Base-by-base conservation (phyloP, 2,113 vertebrate genomes). In the Lagenorhynchus albirostris region DNA sequence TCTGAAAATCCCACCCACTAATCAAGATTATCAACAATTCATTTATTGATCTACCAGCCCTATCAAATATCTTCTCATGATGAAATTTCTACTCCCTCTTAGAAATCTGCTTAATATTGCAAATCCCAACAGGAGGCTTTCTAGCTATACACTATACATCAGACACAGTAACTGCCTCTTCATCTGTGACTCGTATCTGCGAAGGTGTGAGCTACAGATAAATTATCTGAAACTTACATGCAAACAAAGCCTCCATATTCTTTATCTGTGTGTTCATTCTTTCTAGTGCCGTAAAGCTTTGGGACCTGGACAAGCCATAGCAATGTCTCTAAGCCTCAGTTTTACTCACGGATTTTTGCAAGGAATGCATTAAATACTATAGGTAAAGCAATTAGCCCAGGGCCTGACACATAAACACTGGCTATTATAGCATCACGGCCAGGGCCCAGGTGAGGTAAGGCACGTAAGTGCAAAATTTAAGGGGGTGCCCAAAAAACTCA, bases 81-180 rank as follows among this genome's bases (percentile, higher is more conserved):
- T 62, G 53, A 91, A 77, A 85, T n/a, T 85, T 36, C 25, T 33
- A 50, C n/a, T 50, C 17, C 21, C 12, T 79, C 12, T 65, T 38
- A 70, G 33, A 26, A 83, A 47, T 25, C 36, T 68, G 38, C 63
- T 14, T 71, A 71, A 36, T 33, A n/a, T 25, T 62, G 31, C 96
- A 98, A 93, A 98, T 97, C 8, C 0, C 91, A 0, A 95, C 95
- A 0, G 97, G 96, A 0, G 41, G 98, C 1, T 96, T 98, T 8
- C 47, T 98, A 58, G 97, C 94, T 0, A 98, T 95, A 25, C 91
- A 96, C 17, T 98, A 98, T 18, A 98, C 96, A 1, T 68, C 97
- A 1, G 96, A 98, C 20, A 84, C 29, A 38, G 12, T 33, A 53
- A 65, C 44, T 33, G n/a, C 44, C 9, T 74, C 65, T 53, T 97